Percentiles rank a stretch among this genome's conserved stretches.
These are phyloP conservation scores for Phyllostomus discolor DNA, from an alignment of 2,113 vertebrate genomes.

Conservation along the genomic window DNA sequence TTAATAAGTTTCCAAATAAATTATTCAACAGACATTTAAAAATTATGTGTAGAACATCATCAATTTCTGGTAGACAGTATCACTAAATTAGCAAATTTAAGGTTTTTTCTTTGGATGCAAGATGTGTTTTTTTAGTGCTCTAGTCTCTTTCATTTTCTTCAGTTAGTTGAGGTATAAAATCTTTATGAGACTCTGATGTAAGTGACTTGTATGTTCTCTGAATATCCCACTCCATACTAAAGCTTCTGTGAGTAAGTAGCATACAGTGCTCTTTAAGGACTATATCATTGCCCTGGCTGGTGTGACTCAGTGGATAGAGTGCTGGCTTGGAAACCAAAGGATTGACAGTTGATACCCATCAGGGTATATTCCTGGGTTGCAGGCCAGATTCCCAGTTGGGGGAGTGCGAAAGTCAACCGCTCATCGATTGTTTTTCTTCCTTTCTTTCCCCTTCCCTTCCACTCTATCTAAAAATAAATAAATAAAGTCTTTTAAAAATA, in stretches of 20 bases:
- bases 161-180: neutral
- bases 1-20: slow-evolving; percentile 17
- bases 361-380: too few species aligned
- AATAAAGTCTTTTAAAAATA: too few species aligned
- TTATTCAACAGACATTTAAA: neutral
- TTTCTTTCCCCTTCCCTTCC: too few species aligned
- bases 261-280: neutral
- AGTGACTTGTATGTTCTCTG: neutral
- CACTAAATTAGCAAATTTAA: neutral
- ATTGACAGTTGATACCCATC: too few species aligned
- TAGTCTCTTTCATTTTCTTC: neutral
- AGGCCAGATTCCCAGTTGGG: too few species aligned
- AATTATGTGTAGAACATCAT: neutral
- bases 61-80: neutral
- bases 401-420: too few species aligned
- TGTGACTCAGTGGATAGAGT: too few species aligned
- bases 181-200: neutral
- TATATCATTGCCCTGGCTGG: neutral
- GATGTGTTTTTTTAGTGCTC: neutral
- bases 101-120: neutral
- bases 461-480: too few species aligned
- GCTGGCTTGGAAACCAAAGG: too few species aligned
- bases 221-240: neutral
- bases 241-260: neutral
- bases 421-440: too few species aligned